Evolutionary conservation across 2,113 vertebrate species (phyloP), one percentile per base, ranked within the genome.

Genomic region (Tauraco erythrolophus): DNA sequence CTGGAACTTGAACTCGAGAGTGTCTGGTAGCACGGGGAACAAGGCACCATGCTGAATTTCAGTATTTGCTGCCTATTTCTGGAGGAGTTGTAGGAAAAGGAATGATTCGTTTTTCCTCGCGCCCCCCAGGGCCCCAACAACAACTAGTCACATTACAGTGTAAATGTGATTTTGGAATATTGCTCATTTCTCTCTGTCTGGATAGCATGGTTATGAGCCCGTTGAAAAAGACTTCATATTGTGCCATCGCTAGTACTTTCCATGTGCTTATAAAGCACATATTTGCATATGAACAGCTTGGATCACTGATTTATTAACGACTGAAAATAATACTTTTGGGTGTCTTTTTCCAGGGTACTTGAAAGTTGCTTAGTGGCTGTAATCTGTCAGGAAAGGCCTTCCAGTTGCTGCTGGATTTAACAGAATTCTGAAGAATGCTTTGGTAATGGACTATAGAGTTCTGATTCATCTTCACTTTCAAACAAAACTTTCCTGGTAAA

Each of bases 321-420:
- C 23, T 82, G 65, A 53, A 92, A 87, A 79, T n/a, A 89, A 68
- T 79, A 78, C 69, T n/a, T 79, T 81, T 65, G 65, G 80, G 79
- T 1, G 0, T 84, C 61, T 88, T 91, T 89, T 94, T 91, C 69
- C 56, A 87, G 51, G 25, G 50, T 65, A n/a, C 50, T 79, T 88
- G 54, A 45, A 50, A 76, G 66, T 84, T 92, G 81, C 61, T 91
- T 89, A 92, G 83, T 78, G 64, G 58, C 53, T 69, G 56, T 92
- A 61, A 91, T 71, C 72, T 79, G 62, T 43, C 61, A 84, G 82
- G 95, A 53, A 75, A 84, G 30, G 62, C 43, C 33, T 94, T 70
- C 37, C 48, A 78, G 64, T 82, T 85, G 78, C 74, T 97, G 85
- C 76, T 89, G 86, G 69, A 62, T 88, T 93, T 77, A 70, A 62